These are phyloP conservation scores for Micropterix aruncella DNA, from an alignment of 2,888 invertebrate species.

Conservation along the genomic window DNA sequence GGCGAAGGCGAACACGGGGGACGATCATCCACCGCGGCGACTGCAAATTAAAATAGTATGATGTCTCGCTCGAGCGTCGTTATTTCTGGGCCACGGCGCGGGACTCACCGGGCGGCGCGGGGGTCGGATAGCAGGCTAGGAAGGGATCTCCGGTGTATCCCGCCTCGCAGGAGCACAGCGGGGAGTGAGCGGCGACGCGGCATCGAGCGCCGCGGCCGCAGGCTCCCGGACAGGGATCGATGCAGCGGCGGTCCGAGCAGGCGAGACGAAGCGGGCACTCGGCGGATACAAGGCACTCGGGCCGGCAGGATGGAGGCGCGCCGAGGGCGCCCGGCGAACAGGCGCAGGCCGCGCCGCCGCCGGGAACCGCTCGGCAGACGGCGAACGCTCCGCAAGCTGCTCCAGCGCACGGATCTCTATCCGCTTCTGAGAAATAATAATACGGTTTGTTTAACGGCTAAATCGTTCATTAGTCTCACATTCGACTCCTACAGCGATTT, in stretches of 20 bases:
- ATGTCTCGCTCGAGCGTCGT: not conserved
- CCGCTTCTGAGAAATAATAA: conserved; percentile 10
- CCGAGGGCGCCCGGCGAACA: conserved; percentile 47
- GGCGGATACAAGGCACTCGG: conserved; percentile 52
- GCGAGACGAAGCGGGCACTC: conserved; percentile 52
- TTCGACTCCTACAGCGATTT: too few species aligned
- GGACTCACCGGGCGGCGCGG: conserved; percentile 44
- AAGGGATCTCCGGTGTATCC: conserved; percentile 51
- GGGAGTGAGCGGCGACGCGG: conserved; percentile 55
- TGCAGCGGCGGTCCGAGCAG: conserved; percentile 49
- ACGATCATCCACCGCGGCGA: not conserved
- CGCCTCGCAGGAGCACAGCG: conserved; percentile 47
- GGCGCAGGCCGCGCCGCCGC: conserved; percentile 42
- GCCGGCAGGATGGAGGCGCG: conserved; percentile 48
- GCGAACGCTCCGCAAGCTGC: conserved; percentile 57
- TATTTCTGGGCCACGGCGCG: not conserved
- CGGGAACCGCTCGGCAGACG: conserved; percentile 35
- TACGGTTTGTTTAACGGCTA: too few species aligned
- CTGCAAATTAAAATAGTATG: not conserved
- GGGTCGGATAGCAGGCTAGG: conserved; percentile 41
- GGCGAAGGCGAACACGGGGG: conserved; percentile 54
- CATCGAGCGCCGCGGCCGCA: conserved; percentile 56
- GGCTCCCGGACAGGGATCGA: conserved; percentile 53
- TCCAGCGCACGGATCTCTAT: conserved; percentile 44
- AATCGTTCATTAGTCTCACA: too few species aligned